phyloP scores from a whole-genome alignment of 2,113 vertebrate species.

The Saguinus midas region DNA sequence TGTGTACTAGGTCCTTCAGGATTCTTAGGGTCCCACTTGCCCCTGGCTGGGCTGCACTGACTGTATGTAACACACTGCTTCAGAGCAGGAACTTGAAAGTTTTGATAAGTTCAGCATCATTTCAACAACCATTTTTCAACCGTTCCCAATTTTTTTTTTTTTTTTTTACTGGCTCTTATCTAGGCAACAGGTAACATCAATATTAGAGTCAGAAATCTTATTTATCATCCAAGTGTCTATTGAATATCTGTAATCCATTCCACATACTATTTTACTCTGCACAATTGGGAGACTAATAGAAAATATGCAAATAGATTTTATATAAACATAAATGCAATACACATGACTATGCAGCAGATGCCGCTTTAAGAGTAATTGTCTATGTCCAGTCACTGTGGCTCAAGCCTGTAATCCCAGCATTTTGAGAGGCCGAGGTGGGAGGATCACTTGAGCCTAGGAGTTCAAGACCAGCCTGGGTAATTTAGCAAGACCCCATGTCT shows the following conservation, averaged over 20 bases:
- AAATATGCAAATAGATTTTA: slow-evolving; percentile 11
- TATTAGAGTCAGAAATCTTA: slow-evolving; percentile 7
- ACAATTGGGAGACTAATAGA: neutral
- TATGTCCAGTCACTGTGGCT: neutral
- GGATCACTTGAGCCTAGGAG: neutral
- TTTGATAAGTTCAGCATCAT: slow-evolving; percentile 1
- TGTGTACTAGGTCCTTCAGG: neutral
- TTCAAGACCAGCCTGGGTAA: neutral
- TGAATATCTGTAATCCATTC: neutral
- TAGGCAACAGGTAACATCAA: neutral
- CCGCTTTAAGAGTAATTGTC: neutral
- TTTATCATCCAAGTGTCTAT: neutral
- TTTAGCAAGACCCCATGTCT: neutral
- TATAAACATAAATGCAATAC: neutral
- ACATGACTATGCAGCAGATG: neutral
- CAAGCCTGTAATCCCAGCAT: neutral
- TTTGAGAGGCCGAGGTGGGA: neutral
- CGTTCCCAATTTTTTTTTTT: neutral
- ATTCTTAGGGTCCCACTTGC: neutral
- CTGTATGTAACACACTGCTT: neutral
- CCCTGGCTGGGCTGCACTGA: neutral
- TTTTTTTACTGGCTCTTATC: neutral
- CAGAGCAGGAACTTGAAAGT: neutral
- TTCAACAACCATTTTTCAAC: neutral
- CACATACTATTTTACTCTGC: neutral